Evolutionary conservation across 2,888 invertebrate genomes (phyloP).

Genomic region (Drosophila meridiana): DNA sequence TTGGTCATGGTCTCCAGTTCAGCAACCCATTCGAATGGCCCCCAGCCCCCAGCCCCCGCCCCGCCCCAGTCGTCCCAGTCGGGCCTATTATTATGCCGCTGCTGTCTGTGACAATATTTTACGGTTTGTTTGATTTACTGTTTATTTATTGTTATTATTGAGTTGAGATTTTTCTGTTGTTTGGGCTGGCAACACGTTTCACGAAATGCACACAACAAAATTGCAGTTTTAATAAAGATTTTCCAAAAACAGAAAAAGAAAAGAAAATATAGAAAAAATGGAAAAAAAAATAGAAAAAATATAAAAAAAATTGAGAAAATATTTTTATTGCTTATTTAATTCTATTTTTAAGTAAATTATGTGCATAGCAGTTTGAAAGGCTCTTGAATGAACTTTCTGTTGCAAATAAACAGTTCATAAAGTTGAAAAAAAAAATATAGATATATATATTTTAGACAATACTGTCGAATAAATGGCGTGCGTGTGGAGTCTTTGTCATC

Average conservation of each 20-base stretch:
- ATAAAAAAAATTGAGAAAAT: too few species aligned
- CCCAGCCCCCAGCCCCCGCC: not conserved
- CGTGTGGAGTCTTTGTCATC: conserved; percentile 38
- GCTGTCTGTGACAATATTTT: conserved; percentile 63
- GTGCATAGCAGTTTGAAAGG: not conserved
- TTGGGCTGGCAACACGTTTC: conserved; percentile 33
- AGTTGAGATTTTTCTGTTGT: conserved; percentile 51
- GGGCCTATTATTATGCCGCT: conserved; percentile 55
- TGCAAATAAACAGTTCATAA: conserved; percentile 16
- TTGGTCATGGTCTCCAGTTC: conserved; percentile 38
- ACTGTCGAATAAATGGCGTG: conserved; percentile 23
- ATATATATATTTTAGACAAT: conserved; percentile 29
- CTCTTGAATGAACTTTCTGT: not conserved
- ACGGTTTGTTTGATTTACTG: conserved; percentile 60
- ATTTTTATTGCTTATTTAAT: too few species aligned
- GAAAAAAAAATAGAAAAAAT: not conserved
- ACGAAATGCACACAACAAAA: conserved; percentile 15
- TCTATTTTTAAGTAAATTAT: conserved; percentile 8
- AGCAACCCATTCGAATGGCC: conserved; percentile 4
- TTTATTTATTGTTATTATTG: conserved; percentile 62
- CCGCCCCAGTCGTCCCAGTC: not conserved
- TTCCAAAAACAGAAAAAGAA: conserved; percentile 5
- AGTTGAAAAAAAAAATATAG: conserved; percentile 1
- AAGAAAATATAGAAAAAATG: not conserved
- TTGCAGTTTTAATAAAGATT: conserved; percentile 26